Percentiles rank a stretch among this genome's conserved stretches.
phyloP scores from a whole-genome alignment of 1,140 invertebrate species.

The Lethrus apterus region DNA sequence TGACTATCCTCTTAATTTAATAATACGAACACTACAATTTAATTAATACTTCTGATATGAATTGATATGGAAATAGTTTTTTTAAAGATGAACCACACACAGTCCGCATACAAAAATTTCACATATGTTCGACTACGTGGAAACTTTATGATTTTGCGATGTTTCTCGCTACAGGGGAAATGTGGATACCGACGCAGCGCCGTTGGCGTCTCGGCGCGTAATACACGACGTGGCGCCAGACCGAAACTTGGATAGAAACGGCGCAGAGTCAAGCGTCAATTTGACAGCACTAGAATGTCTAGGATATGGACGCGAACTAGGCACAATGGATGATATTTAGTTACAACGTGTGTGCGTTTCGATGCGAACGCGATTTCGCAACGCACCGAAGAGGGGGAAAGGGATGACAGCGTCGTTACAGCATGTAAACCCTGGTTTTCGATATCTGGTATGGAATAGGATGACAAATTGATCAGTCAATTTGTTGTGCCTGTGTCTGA shows the following conservation, averaged over 20 bases:
- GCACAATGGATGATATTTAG: too few species aligned
- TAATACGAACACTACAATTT: neutral
- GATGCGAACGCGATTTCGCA: too few species aligned
- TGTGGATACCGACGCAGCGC: neutral
- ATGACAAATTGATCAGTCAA: too few species aligned
- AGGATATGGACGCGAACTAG: too few species aligned
- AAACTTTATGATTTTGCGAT: neutral
- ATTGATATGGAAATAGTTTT: neutral
- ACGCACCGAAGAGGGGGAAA: too few species aligned
- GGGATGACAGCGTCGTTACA: too few species aligned
- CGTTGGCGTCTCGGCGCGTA: constrained; percentile 15
- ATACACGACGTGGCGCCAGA: constrained; percentile 2
- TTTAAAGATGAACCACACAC: neutral
- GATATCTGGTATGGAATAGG: too few species aligned
- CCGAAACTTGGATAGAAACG: constrained; percentile 2
- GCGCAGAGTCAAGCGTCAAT: too few species aligned
- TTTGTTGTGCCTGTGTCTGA: too few species aligned
- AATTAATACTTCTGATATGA: neutral
- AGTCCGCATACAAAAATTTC: neutral
- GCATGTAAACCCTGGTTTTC: too few species aligned
- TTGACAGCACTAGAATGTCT: too few species aligned
- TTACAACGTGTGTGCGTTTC: too few species aligned
- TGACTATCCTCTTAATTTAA: neutral
- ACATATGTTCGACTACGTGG: neutral
- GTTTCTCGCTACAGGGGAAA: neutral